Evolutionary conservation across 23 tunicate genomes (phyloP).

Genomic region (Styela clava): DNA sequence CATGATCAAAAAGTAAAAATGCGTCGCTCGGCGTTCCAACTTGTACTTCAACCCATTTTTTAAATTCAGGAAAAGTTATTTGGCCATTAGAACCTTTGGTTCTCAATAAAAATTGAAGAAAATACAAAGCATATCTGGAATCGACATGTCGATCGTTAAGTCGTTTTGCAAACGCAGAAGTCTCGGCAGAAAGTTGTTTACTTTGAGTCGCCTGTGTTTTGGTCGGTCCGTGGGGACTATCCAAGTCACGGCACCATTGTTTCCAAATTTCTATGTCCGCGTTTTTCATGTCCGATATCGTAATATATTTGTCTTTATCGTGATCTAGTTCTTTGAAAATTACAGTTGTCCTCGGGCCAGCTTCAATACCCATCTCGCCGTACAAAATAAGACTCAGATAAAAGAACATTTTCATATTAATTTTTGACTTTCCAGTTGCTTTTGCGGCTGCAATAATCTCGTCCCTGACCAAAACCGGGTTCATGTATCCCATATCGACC

Average conservation of each 20-base stretch:
- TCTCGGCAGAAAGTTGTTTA: not conserved
- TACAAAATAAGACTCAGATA: not conserved
- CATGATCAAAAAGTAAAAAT: slow-evolving; percentile 44
- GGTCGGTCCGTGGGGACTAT: slow-evolving; percentile 63
- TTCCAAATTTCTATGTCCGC: slow-evolving; percentile 51
- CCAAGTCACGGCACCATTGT: slow-evolving; percentile 35
- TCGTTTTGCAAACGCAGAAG: slow-evolving; percentile 25
- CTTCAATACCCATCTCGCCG: not conserved
- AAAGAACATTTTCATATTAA: not conserved
- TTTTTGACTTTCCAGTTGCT: not conserved
- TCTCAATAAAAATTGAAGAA: slow-evolving; percentile 31
- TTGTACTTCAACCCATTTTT: slow-evolving; percentile 17
- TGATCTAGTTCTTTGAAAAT: slow-evolving; percentile 36
- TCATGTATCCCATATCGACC: slow-evolving; percentile 84
- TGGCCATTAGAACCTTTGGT: slow-evolving; percentile 22
- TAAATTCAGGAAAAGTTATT: slow-evolving; percentile 36
- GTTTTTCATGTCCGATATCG: slow-evolving; percentile 22
- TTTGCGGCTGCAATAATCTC: not conserved
- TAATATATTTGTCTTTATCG: slow-evolving; percentile 18
- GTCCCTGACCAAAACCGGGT: slow-evolving; percentile 30
- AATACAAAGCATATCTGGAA: not conserved
- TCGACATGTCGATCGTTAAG: slow-evolving; percentile 21
- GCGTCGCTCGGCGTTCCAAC: slow-evolving; percentile 31
- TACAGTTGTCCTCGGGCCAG: not conserved
- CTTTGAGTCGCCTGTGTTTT: slow-evolving; percentile 15